Conservation (phyloP, 2,797 vertebrate genomes). For the Eurystomus glaucurus region DNA sequence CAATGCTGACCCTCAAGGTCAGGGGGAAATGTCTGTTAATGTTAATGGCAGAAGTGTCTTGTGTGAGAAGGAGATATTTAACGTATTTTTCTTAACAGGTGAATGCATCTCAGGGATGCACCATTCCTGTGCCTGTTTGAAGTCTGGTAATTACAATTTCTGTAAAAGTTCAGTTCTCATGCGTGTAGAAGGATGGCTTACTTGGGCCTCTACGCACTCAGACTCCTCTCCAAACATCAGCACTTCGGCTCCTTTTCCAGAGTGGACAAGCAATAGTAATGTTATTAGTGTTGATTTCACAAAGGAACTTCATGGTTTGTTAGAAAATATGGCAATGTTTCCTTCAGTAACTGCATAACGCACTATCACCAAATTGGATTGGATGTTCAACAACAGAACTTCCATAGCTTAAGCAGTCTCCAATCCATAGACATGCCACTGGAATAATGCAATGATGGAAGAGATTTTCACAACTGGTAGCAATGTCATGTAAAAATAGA, state of each 20-base stretch:
- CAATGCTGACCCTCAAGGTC: neutral
- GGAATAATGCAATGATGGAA: neutral
- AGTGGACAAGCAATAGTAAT: neutral
- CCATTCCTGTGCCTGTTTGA: neutral
- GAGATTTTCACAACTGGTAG: neutral
- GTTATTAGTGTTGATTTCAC: neutral
- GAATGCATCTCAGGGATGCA: neutral
- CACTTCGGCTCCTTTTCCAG: neutral
- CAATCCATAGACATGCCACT: neutral
- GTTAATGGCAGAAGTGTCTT: neutral
- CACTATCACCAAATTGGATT: neutral
- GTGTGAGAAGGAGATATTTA: neutral
- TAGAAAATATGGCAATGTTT: neutral
- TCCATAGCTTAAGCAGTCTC: neutral
- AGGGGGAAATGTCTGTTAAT: too few species aligned
- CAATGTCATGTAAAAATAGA: neutral
- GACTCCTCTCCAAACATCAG: neutral
- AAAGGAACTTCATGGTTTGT: neutral
- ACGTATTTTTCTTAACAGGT: neutral
- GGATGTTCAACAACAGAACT: neutral
- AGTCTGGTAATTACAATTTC: neutral
- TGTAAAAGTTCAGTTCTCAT: neutral
- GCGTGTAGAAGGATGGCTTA: neutral
- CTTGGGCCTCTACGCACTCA: neutral
- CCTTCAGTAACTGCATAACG: neutral